phyloP scores from a whole-genome alignment of 2,113 vertebrate genomes.

The Myotis davidii region DNA sequence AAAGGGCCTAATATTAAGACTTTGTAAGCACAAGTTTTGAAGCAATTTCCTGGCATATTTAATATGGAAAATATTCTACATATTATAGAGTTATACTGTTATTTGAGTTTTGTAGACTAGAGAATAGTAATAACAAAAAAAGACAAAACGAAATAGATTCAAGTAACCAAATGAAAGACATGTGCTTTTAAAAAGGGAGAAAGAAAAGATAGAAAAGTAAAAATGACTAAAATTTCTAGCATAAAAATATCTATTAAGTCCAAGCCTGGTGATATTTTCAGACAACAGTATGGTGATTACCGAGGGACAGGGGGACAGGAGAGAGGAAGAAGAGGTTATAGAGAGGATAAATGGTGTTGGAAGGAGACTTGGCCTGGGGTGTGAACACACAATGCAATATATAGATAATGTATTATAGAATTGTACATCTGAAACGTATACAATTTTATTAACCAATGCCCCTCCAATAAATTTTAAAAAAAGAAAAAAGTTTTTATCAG shows the following conservation, averaged over 20 bases:
- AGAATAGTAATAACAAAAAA: neutral
- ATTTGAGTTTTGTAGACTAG: neutral
- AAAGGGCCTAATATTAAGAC: neutral
- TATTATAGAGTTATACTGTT: neutral
- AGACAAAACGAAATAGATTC: neutral
- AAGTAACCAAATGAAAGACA: neutral
- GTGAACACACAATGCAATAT: neutral
- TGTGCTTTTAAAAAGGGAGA: neutral
- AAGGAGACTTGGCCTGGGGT: neutral
- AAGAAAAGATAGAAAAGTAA: neutral
- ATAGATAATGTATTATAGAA: neutral
- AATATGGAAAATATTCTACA: neutral
- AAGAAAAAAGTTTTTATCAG: neutral
- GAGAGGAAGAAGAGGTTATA: neutral
- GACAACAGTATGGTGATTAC: neutral
- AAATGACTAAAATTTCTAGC: neutral
- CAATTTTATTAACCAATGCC: neutral
- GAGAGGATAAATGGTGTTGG: neutral
- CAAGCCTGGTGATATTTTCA: neutral
- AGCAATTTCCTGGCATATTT: conserved; percentile 20
- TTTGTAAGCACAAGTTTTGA: neutral
- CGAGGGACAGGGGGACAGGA: neutral
- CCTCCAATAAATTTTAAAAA: no score
- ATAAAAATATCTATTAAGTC: neutral
- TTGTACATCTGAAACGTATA: neutral